Evolutionary conservation across 2,113 vertebrate species (phyloP).

Genomic region (Thalassoma bifasciatum): DNA sequence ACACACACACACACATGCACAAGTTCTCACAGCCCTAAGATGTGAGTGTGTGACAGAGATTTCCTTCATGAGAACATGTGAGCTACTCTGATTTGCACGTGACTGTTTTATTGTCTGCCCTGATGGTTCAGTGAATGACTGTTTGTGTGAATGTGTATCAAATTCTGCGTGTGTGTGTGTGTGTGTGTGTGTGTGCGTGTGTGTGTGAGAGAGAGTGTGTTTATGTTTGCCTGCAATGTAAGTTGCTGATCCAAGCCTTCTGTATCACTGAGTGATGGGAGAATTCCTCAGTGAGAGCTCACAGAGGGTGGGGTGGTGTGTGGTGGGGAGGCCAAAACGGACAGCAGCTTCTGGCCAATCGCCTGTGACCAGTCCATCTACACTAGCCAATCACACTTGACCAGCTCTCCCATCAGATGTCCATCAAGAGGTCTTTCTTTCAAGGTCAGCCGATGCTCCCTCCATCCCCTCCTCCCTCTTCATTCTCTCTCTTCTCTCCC

Average conservation of each 20-base stretch:
- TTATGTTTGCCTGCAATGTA: conserved; percentile 24
- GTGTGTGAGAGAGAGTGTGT: conserved; percentile 12
- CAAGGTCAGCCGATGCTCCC: conserved; percentile 82
- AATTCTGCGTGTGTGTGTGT: conserved; percentile 5
- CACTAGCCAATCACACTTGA: conserved; percentile 73
- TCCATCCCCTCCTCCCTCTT: conserved; percentile 18
- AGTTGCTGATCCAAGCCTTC: conserved; percentile 74
- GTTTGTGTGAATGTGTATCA: conserved; percentile 4
- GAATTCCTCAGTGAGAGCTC: conserved; percentile 60
- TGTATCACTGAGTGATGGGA: conserved; percentile 70
- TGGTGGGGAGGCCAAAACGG: conserved; percentile 40
- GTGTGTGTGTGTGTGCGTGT: conserved; percentile 12
- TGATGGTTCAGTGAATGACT: conserved; percentile 22
- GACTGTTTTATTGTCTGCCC: conserved; percentile 15
- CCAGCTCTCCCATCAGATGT: conserved; percentile 70
- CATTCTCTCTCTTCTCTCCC: not conserved
- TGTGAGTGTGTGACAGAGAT: conserved; percentile 5
- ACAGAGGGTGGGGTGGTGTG: conserved; percentile 17
- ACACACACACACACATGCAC: too few relatives aligned
- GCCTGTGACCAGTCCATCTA: conserved; percentile 58
- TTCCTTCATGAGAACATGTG: conserved; percentile 2
- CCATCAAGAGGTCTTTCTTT: conserved; percentile 78
- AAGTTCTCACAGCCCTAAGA: conserved; percentile 29
- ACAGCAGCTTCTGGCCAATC: conserved; percentile 70
- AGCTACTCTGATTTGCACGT: conserved; percentile 14